Evolutionary conservation across 2,113 vertebrate species (phyloP), one percentile per base, ranked within the genome.

Genomic region (Mormyrus iriodes): DNA sequence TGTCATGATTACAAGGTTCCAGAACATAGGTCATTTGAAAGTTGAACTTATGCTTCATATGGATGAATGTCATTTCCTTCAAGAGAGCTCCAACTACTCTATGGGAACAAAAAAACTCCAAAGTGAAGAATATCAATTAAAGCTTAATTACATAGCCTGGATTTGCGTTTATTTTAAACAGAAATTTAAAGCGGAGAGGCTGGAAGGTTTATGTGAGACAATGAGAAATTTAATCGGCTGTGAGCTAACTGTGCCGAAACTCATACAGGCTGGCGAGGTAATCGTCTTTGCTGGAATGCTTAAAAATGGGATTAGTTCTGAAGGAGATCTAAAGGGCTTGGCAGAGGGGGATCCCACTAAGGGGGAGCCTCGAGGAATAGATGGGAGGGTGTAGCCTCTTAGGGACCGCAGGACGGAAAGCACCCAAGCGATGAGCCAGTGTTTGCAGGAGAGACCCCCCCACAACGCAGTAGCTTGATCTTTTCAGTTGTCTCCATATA

Each of bases 181-280:
- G 92, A 93, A 91, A 93, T 93, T 93, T 93, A 92, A 86, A 27
- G 92, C 90, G 91, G 91, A 91, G 91, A 91, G 91, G 89, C 91
- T 53, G 91, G 44, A 58, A 58, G 88, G 76, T 83, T 89, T 76
- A 93, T 92, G 90, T 91, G 93, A 93, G 94, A 95, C 93, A 93
- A 95, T 94, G 92, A 94, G 94, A 94, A 95, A 95, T 95, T 95
- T 93, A 95, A 95, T 95, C 94, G 94, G 93, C 94, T 93, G 94
- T 92, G 93, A 95, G 94, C 93, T 93, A 95, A 95, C 94, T 94
- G 94, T 95, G 92, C 92, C 91, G 93, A 93, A 95, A 94, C 94
- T 93, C 93, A 93, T 91, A 92, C 92, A 76, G 93, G 93, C 93
- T 92, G 90, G 88, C 92, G 90, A 93, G 92, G 94, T 95, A 95